Evolutionary conservation across 2,888 invertebrate species (phyloP).

Genomic region (Nemoura dubitans): DNA sequence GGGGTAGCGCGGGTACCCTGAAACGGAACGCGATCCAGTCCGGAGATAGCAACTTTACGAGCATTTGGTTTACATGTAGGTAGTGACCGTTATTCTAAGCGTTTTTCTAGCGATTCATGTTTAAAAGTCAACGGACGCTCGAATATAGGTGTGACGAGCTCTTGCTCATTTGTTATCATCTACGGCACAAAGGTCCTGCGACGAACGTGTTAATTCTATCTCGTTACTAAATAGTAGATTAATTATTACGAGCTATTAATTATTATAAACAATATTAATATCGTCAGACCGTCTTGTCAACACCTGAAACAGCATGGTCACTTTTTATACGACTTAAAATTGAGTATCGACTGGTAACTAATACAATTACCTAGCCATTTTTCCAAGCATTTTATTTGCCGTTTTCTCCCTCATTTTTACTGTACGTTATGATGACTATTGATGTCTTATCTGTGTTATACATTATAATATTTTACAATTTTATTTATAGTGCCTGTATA

Average conservation of each 20-base stretch:
- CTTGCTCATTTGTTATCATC: background rate
- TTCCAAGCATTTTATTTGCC: background rate
- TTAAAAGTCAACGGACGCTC: background rate
- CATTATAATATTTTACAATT: background rate
- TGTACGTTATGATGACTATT: background rate
- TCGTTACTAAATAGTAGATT: background rate
- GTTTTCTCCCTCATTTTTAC: background rate
- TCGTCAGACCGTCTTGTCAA: background rate
- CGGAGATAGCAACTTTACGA: background rate
- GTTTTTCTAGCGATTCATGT: background rate
- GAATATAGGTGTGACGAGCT: background rate
- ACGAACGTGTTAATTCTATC: background rate
- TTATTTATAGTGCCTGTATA: background rate
- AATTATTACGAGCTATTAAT: background rate
- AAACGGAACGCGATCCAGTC: background rate
- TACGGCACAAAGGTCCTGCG: background rate
- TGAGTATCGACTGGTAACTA: background rate
- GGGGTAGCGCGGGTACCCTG: background rate
- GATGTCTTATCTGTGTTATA: conserved; percentile 3
- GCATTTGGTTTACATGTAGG: background rate
- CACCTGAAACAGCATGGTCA: background rate
- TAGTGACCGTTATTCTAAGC: background rate
- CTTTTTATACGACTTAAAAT: conserved; percentile 2
- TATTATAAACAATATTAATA: background rate
- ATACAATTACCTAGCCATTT: background rate